Conservation (phyloP, 2,888 invertebrate genomes). For the Mythimna lalbum region DNA sequence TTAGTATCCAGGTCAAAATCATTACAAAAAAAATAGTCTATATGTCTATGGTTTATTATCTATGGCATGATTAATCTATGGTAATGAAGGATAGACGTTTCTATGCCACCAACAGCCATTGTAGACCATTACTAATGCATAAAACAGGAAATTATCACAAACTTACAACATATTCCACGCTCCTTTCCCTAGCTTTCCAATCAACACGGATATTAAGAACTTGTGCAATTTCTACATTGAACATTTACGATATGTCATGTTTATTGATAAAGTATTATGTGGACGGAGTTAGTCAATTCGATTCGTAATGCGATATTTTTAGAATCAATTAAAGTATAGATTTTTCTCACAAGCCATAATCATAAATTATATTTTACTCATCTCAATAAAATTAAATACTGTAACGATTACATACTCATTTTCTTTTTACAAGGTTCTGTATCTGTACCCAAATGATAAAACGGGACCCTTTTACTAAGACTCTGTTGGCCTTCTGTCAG, state of each 20-base stretch:
- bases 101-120: conserved; percentile 18
- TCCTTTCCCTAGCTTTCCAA: conserved; percentile 62
- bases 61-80: not conserved
- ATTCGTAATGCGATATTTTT: conserved; percentile 1
- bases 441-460: too few species aligned
- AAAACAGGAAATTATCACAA: conserved; percentile 53
- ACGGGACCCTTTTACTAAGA: too few species aligned
- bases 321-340: not conserved
- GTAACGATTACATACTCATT: conserved; percentile 17
- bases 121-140: conserved; percentile 43
- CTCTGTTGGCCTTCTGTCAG: too few species aligned
- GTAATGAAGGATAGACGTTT: conserved; percentile 2
- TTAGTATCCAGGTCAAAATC: too few species aligned
- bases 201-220: conserved; percentile 52
- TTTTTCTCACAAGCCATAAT: not conserved
- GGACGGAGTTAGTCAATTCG: conserved; percentile 19
- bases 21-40: not conserved
- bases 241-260: conserved; percentile 41
- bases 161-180: conserved; percentile 57
- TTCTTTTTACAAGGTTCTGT: not conserved
- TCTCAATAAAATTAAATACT: not conserved
- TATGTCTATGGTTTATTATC: not conserved
- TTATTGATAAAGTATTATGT: conserved; percentile 20
- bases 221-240: conserved; percentile 54
- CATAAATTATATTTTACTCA: not conserved